Conservation (phyloP, 2,888 invertebrate genomes). For the Hypomecis punctinalis region DNA sequence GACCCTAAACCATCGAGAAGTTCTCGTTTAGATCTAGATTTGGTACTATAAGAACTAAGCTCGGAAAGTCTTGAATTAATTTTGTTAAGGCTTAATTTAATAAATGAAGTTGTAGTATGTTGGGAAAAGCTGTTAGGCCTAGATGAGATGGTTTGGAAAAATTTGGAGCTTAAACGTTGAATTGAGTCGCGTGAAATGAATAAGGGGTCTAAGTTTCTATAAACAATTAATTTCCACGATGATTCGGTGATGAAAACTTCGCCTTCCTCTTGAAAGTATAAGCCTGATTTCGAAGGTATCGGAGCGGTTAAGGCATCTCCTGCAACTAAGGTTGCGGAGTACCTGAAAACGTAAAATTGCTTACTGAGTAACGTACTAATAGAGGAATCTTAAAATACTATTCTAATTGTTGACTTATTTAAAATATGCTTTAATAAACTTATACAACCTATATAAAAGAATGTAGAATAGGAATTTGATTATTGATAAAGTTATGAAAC, state of each 20-base stretch:
- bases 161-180: constrained; percentile 33
- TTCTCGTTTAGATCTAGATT: constrained; percentile 44
- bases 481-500: constrained; percentile 15
- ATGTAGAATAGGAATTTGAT: constrained; percentile 29
- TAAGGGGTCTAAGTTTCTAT: constrained; percentile 40
- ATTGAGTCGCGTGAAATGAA: constrained; percentile 43
- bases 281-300: constrained; percentile 39
- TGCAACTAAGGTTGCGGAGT: constrained; percentile 23
- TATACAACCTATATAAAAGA: constrained; percentile 25
- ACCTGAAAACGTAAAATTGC: constrained; percentile 31
- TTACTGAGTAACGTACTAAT: background rate
- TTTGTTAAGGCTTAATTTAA: constrained; percentile 41
- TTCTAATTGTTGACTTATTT: background rate
- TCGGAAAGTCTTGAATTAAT: constrained; percentile 39
- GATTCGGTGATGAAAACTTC: constrained; percentile 33
- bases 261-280: constrained; percentile 39
- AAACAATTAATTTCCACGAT: constrained; percentile 47
- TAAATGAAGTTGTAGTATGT: constrained; percentile 37
- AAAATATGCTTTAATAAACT: constrained; percentile 12
- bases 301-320: constrained; percentile 20
- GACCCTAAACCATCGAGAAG: constrained; percentile 12
- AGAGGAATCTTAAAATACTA: background rate
- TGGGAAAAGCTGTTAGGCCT: constrained; percentile 8
- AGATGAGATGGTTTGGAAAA: constrained; percentile 27
- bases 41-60: constrained; percentile 41